phyloP scores from a whole-genome alignment of 2,888 invertebrate genomes.

The Cenopis cana region DNA sequence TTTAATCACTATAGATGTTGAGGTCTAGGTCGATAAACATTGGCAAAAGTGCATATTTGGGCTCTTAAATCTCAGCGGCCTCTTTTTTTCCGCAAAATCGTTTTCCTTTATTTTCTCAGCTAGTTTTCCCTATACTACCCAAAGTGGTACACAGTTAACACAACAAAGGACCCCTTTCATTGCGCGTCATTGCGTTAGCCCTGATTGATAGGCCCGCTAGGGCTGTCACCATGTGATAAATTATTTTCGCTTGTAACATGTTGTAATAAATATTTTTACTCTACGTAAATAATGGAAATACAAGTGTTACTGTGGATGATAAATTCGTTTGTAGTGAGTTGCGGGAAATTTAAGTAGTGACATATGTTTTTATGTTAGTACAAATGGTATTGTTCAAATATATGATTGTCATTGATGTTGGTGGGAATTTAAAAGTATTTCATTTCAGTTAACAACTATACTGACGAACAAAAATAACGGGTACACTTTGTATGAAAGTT shows the following conservation, averaged over 20 bases:
- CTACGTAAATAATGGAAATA: slow-evolving; percentile 17
- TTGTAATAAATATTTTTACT: slow-evolving; percentile 19
- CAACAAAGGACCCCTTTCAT: slow-evolving; percentile 44
- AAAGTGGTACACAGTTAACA: slow-evolving; percentile 37
- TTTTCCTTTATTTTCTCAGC: slow-evolving; percentile 28
- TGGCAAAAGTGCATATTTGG: too few species aligned
- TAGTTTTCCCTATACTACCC: slow-evolving; percentile 9
- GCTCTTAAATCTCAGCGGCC: slow-evolving; percentile 1
- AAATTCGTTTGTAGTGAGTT: slow-evolving; percentile 15
- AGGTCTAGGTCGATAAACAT: too few species aligned
- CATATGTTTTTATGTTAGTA: neutral
- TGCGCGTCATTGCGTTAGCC: slow-evolving; percentile 43
- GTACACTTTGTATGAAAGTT: too few species aligned
- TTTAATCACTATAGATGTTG: too few species aligned
- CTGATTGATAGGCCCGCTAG: slow-evolving; percentile 61
- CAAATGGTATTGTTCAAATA: neutral
- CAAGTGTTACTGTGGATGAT: slow-evolving; percentile 17
- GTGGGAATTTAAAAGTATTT: too few species aligned
- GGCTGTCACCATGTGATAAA: slow-evolving; percentile 52
- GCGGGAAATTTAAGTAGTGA: neutral
- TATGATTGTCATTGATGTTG: neutral
- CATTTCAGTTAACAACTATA: too few species aligned
- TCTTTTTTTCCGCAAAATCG: slow-evolving; percentile 1
- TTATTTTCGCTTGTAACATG: slow-evolving; percentile 27
- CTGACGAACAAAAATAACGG: too few species aligned